Base-by-base conservation (phyloP, 2,113 vertebrate species). In the Bucco capensis region DNA sequence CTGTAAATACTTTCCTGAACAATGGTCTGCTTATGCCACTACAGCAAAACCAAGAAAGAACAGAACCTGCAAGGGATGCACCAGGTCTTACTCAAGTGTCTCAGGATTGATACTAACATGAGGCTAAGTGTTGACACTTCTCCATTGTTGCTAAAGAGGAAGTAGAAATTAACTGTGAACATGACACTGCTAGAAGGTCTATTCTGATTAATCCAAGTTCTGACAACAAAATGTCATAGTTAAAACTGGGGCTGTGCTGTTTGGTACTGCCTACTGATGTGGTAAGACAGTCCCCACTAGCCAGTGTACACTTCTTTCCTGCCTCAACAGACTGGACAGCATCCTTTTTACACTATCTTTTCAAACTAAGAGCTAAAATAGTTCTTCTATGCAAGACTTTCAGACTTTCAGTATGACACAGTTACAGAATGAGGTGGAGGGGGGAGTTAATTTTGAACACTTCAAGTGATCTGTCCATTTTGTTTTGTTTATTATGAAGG, bases 391-490 rank as follows among this genome's bases (percentile, higher is more conserved):
- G 13, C 10, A 37, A 46, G 24, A 10, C n/a, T 46, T 46, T 31
- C 44, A 76, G 49, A 24, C 14, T 8, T 58, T 6, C 30, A 49
- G 31, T 6, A 14, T 22, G 49, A 35, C 2, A 3, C 38, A 72
- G 44, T 9, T 40, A 0, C 3, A 28, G 22, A 46, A 35, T 1
- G 6, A 6, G 8, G 40, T 10, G 7, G 25, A 24, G 8, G 4
- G n/a, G n/a, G 10, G 30, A 33, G 2, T 27, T 37, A 19, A 40
- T 57, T 50, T 17, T 12, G 57, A 65, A 18, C 4, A 27, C 27
- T 58, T 57, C 37, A 25, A 10, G 38, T 35, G 42, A 49, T 13
- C 19, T 44, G 56, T 15, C 14, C 19, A 27, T 73, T 50, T 71
- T 49, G 33, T 8, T 21, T 44, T 12, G 14, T 18, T 58, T 31